Conservation (phyloP, 2,888 invertebrate species). For the Orchesella flavescens region DNA sequence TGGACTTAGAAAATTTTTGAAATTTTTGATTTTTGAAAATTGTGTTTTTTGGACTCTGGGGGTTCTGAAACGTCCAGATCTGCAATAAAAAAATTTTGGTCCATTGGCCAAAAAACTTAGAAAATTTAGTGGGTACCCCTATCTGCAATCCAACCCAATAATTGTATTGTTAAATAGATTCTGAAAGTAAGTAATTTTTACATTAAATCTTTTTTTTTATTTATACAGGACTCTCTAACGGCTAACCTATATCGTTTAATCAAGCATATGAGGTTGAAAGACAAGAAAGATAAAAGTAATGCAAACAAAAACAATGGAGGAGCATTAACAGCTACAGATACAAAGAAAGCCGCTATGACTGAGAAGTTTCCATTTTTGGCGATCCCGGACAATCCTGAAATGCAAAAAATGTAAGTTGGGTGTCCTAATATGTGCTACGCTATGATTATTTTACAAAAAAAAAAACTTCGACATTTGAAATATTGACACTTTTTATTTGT, state of each 20-base stretch:
- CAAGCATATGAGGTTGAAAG: slow-evolving; percentile 86
- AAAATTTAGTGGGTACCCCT: too few species aligned
- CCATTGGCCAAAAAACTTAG: too few species aligned
- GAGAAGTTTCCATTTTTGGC: slow-evolving; percentile 87
- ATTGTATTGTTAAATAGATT: too few species aligned
- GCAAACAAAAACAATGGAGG: not conserved
- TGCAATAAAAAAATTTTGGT: too few species aligned
- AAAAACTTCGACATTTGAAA: too few species aligned
- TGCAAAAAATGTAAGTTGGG: slow-evolving; percentile 73
- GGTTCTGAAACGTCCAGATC: too few species aligned
- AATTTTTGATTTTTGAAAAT: too few species aligned
- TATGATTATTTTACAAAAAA: too few species aligned
- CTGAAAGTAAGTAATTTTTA: too few species aligned
- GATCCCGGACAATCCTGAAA: slow-evolving; percentile 83
- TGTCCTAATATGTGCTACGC: not conserved
- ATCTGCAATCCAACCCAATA: too few species aligned
- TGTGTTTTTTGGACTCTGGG: too few species aligned
- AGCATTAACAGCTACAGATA: slow-evolving; percentile 67
- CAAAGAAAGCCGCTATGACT: slow-evolving; percentile 78
- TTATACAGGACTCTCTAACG: slow-evolving; percentile 90
- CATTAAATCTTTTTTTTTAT: not conserved
- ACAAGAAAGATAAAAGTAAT: slow-evolving; percentile 53
- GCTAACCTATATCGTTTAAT: slow-evolving; percentile 95
- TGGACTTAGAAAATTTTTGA: too few species aligned
- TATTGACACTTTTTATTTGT: slow-evolving; percentile 18